Evolutionary conservation across 2,888 invertebrate genomes (phyloP), one percentile per base, ranked within the genome.

Genomic region (Microctonus aethiopoides): DNA sequence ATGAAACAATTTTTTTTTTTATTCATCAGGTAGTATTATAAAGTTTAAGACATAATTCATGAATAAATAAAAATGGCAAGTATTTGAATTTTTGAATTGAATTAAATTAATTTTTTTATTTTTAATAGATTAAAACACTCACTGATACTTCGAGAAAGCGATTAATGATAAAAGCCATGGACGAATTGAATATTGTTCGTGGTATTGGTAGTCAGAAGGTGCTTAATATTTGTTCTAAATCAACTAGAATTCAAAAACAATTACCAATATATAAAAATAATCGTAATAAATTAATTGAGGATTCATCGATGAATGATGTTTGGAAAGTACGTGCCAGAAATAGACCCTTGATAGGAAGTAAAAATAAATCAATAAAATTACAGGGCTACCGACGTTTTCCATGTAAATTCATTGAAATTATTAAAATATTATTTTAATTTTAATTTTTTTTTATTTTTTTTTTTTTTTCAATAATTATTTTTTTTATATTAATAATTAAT

Each of bases 151-250:
- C 78, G 79, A 73, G 78, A 0, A 74, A 74, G 22, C 73, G 71
- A 34, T 59, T 73, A 56, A 75, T 78, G 77, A 72, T 73, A 51
- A 66, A 68, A 10, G 74, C 73, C 5, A 69, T 80, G 60, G 54
- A 67, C n/a, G n/a, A 61, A 20, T 39, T 68, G 0, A 62, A 77
- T 51, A 41, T 76, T 11, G 68, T 79, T 61, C 67, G 67, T 13
- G 76, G 75, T 9, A 24, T 68, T 32, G 61, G 56, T 2, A 71
- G 69, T 69, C 70, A 67, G 0, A 74, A 76, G n/a, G 67, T 80
- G 6, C 72, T 78, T 10, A 75, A 76, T 36, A 72, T 79, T 26
- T 67, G 68, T 16, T 60, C 52, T 6, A 60, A 71, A 9, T 29
- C 46, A 51, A 51, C 29, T 9, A 7, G 2, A n/a, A 6, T 24